Evolutionary conservation across 2,888 invertebrate species (phyloP), one percentile per base, ranked within the genome.

Genomic region (Parnassius mnemosyne): DNA sequence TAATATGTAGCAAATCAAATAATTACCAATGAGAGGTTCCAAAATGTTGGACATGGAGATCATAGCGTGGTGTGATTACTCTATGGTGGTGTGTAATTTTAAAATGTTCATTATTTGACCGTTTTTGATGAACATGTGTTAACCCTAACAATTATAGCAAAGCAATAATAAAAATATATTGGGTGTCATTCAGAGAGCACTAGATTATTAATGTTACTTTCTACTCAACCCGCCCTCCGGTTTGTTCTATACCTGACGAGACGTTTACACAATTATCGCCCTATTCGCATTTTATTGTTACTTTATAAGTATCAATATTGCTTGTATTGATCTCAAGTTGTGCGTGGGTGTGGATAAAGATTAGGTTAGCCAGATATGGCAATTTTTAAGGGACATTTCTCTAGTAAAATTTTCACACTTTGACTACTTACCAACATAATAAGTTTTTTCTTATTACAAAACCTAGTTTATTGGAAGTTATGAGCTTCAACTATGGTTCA

Each of bases 251-350:
- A 50, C 54, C 53, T 46, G n/a, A 43, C 54, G 25, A 41, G n/a
- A 13, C 54, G 46, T 41, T 42, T 62, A 63, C 51, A 46, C 42
- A 56, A 59, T n/a, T 63, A 55, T 60, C 52, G 42, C 25, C 50
- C 43, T 58, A 51, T 54, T 62, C 58, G 44, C 62, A 52, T 59
- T 56, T 46, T 55, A 47, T n/a, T 59, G 56, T 55, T 52, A 56
- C 47, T 51, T 46, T 13, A 41, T 56, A 63, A 55, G 63, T 59
- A 47, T 59, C 59, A 60, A 46, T 52, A 56, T 63, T 55, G 63
- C 63, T 63, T 59, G 63, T 56, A 41, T 43, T 9, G 11, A 43
- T 58, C 41, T 50, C 34, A n/a, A 51, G 25, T 3, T 44, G 56
- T 47, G 57, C 43, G 57, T 62, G 43, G 62, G 62, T 57, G 62